These are phyloP conservation scores for Noctua pronuba DNA, from an alignment of 2,888 invertebrate genomes.

Conservation along the genomic window DNA sequence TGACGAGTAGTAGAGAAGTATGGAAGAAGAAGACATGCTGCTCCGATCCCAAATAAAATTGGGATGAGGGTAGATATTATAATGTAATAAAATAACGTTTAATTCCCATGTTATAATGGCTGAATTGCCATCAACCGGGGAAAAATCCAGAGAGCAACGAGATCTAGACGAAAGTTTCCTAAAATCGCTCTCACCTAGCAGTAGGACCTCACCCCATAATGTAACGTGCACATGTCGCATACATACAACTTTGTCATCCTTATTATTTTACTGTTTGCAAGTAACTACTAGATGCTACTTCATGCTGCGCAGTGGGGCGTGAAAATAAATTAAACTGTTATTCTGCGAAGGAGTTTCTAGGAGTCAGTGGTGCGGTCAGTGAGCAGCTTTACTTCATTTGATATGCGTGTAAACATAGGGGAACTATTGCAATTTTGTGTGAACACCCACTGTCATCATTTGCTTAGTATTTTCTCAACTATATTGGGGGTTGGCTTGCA, in stretches of 20 bases:
- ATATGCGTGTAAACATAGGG: neutral
- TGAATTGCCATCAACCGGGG: no score
- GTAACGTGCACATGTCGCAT: slow-evolving; percentile 53
- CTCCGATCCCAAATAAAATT: no score
- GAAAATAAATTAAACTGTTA: slow-evolving; percentile 50
- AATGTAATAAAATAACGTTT: no score
- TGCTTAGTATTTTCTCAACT: neutral
- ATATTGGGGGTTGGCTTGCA: neutral
- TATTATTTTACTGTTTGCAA: slow-evolving; percentile 67
- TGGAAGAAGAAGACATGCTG: no score
- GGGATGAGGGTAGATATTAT: no score
- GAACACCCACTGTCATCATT: neutral
- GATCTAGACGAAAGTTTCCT: neutral
- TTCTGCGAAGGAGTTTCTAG: slow-evolving; percentile 1
- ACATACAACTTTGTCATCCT: slow-evolving; percentile 61
- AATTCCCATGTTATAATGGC: neutral
- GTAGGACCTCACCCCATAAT: slow-evolving; percentile 8
- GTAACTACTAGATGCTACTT: slow-evolving; percentile 40
- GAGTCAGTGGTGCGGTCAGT: neutral
- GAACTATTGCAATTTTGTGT: neutral
- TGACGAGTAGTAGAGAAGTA: no score
- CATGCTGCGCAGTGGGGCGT: slow-evolving; percentile 34
- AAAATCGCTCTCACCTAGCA: slow-evolving; percentile 21
- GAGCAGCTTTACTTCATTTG: neutral
- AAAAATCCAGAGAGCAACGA: no score